Conservation (phyloP, 1,140 invertebrate genomes). For the Diorhabda elongata region DNA sequence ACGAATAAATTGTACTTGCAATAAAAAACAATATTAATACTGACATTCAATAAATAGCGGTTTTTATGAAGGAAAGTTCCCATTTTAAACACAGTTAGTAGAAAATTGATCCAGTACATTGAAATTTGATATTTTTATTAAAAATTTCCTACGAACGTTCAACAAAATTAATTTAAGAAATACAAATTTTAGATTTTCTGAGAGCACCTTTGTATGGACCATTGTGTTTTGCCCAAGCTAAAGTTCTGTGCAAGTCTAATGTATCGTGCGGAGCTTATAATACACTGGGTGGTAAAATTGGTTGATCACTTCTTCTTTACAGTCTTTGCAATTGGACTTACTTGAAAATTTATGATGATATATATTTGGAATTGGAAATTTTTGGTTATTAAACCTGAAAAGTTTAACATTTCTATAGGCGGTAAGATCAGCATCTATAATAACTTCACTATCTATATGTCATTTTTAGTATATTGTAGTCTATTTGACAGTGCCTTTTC, state of each 20-base stretch:
- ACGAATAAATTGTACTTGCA: no score
- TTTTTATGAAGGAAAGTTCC: no score
- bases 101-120: not conserved
- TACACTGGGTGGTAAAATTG: not conserved
- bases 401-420: not conserved
- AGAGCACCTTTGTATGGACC: slow-evolving; percentile 16
- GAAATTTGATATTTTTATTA: not conserved
- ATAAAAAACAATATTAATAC: no score
- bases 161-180: not conserved
- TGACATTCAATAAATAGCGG: no score
- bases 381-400: not conserved
- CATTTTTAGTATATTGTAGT: no score
- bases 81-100: not conserved
- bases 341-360: not conserved
- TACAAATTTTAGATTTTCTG: not conserved
- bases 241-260: slow-evolving; percentile 1
- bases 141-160: not conserved
- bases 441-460: no score
- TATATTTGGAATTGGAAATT: not conserved
- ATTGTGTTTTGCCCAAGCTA: not conserved
- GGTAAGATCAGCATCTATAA: no score
- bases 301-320: not conserved
- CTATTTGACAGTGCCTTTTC: no score
- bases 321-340: not conserved
- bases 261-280: not conserved